Conservation (phyloP, 2,888 invertebrate genomes). For the Cataglyphis altisquamis region DNA sequence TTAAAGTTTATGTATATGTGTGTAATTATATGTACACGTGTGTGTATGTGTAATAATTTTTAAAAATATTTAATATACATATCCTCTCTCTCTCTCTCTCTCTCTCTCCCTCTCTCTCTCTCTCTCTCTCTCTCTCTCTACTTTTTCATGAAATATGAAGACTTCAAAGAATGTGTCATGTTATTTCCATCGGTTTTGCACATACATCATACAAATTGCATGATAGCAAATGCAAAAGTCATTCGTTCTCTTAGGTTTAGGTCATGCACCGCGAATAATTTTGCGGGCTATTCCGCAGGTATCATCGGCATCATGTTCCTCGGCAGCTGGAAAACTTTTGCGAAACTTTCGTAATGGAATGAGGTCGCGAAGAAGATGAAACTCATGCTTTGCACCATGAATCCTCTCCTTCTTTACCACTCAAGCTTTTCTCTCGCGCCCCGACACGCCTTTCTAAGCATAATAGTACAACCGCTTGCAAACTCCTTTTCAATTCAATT, state of each 20-base stretch:
- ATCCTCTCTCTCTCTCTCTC: too few relatives aligned
- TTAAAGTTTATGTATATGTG: neutral
- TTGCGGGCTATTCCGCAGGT: neutral
- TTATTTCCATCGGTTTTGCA: neutral
- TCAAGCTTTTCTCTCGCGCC: conserved; percentile 12
- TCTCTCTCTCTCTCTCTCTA: too few relatives aligned
- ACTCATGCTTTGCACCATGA: conserved; percentile 46
- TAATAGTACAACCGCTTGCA: conserved; percentile 31
- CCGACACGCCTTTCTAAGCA: conserved; percentile 48
- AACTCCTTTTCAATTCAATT: conserved; percentile 68
- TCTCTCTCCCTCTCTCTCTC: too few relatives aligned
- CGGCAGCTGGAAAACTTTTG: conserved; percentile 29
- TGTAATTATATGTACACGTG: neutral
- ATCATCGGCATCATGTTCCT: conserved; percentile 21
- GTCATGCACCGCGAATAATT: neutral
- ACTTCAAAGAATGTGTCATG: neutral
- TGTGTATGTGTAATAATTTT: neutral
- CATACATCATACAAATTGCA: neutral
- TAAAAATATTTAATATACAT: neutral
- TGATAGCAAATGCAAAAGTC: conserved; percentile 25
- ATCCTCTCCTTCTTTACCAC: conserved; percentile 39
- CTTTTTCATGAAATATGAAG: neutral
- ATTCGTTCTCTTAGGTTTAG: neutral
- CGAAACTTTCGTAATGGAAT: conserved; percentile 58
- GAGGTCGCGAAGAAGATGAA: conserved; percentile 50